Percentiles rank a stretch among this genome's conserved stretches.
Conservation (phyloP, 2,113 vertebrate species). For the Ornithorhynchus anatinus region DNA sequence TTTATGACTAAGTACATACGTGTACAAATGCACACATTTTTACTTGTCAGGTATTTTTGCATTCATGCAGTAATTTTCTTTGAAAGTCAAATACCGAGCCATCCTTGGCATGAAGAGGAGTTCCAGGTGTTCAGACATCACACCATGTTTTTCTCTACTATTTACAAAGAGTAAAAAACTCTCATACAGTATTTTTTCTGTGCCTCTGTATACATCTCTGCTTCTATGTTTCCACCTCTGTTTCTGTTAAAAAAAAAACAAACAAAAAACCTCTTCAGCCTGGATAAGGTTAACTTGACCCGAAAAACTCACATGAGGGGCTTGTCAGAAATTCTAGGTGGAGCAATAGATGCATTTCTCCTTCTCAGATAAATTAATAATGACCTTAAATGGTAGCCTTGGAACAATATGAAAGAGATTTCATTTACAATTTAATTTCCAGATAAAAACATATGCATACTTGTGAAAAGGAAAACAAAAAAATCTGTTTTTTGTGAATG, state of each 20-base stretch:
- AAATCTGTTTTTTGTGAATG: constrained; percentile 7
- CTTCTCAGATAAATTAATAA: constrained; percentile 8
- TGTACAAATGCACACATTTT: too few relatives aligned
- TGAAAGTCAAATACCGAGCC: too few relatives aligned
- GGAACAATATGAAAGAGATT: background rate
- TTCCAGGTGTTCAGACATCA: too few relatives aligned
- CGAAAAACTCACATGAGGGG: constrained; percentile 9
- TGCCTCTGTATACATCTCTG: background rate
- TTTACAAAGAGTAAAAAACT: background rate
- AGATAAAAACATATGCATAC: constrained; percentile 13
- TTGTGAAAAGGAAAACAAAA: constrained; percentile 37
- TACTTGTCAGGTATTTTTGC: too few relatives aligned
- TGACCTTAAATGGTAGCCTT: constrained; percentile 2
- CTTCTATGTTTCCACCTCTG: background rate
- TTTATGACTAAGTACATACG: too few relatives aligned
- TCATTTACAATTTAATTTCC: constrained; percentile 51
- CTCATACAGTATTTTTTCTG: background rate
- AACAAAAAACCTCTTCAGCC: constrained; percentile 1
- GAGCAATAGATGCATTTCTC: constrained; percentile 25
- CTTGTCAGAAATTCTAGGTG: constrained; percentile 17
- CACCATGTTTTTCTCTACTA: too few relatives aligned
- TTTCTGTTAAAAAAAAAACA: too few relatives aligned
- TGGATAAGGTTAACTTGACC: constrained; percentile 23
- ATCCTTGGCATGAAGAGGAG: too few relatives aligned
- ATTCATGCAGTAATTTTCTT: too few relatives aligned